Evolutionary conservation across 2,113 vertebrate species (phyloP).

Genomic region (Chloroceryle aenea): DNA sequence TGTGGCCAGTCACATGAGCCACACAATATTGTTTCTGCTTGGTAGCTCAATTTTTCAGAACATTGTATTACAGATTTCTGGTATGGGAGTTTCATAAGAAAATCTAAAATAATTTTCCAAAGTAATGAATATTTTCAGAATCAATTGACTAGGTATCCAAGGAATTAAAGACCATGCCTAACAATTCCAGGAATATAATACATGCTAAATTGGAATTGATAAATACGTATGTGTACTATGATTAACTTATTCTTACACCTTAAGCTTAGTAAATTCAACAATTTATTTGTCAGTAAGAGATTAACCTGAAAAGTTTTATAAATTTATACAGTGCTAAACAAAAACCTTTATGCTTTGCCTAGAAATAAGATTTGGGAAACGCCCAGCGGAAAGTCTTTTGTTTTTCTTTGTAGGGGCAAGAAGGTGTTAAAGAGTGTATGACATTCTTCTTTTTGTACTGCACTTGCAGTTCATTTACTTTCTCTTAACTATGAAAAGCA

Average conservation of each 20-base stretch:
- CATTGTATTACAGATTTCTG: neutral
- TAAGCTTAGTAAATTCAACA: neutral
- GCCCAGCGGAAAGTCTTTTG: neutral
- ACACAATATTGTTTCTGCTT: neutral
- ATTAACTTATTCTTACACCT: neutral
- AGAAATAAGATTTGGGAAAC: neutral
- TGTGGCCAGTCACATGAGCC: accelerated
- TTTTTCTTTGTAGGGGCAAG: neutral
- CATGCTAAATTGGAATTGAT: neutral
- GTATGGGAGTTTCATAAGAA: neutral
- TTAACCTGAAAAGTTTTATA: neutral
- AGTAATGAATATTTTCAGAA: neutral
- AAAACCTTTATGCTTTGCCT: neutral
- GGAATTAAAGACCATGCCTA: neutral
- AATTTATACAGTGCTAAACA: neutral
- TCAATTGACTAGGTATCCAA: neutral
- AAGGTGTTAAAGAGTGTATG: neutral
- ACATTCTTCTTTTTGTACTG: neutral
- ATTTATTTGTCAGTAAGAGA: neutral
- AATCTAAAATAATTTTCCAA: neutral
- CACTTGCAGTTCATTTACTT: neutral
- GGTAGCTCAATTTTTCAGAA: neutral
- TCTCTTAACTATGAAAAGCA: neutral
- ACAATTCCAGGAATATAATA: neutral
- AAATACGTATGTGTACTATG: neutral